These are phyloP conservation scores for Druon quercuslanigerum DNA, from an alignment of 1,140 invertebrate genomes.

Conservation along the genomic window DNA sequence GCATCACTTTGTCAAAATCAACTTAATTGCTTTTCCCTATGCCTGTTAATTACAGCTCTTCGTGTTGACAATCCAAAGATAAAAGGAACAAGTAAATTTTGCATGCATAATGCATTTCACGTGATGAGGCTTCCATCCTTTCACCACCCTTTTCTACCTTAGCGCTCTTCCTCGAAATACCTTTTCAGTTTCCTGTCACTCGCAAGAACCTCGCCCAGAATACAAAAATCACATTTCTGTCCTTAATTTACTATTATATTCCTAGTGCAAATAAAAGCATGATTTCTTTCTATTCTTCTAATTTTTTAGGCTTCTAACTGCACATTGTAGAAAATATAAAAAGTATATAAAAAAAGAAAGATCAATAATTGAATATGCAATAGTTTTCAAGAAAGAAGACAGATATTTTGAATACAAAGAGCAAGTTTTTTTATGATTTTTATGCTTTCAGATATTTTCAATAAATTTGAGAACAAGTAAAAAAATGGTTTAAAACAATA, in stretches of 20 bases:
- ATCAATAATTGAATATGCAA: too few relatives aligned
- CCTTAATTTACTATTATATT: constrained; percentile 26
- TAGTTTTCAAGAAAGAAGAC: too few relatives aligned
- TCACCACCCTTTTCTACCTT: constrained; percentile 45
- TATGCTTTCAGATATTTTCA: too few relatives aligned
- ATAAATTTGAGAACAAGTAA: too few relatives aligned
- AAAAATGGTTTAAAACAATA: too few relatives aligned
- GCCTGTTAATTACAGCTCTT: constrained; percentile 67
- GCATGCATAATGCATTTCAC: constrained; percentile 70
- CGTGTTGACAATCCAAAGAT: constrained; percentile 46
- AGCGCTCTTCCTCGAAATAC: constrained; percentile 35
- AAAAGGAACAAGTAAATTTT: constrained; percentile 59
- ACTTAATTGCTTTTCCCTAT: constrained; percentile 67
- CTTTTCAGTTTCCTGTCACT: constrained; percentile 29
- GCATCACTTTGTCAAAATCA: not conserved
- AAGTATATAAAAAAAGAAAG: too few relatives aligned
- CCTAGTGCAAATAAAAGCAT: not conserved
- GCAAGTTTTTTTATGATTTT: too few relatives aligned
- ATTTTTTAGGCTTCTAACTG: too few relatives aligned
- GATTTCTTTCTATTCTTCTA: not conserved
- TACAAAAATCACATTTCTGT: constrained; percentile 6
- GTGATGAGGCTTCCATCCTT: constrained; percentile 53
- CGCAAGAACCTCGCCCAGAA: not conserved
- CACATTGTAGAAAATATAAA: too few relatives aligned
- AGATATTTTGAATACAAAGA: too few relatives aligned